A percentile compares a stretch with the other conserved stretches of the same genome.
phyloP scores from a whole-genome alignment of 2,113 vertebrate genomes.

The Cacatua alba region DNA sequence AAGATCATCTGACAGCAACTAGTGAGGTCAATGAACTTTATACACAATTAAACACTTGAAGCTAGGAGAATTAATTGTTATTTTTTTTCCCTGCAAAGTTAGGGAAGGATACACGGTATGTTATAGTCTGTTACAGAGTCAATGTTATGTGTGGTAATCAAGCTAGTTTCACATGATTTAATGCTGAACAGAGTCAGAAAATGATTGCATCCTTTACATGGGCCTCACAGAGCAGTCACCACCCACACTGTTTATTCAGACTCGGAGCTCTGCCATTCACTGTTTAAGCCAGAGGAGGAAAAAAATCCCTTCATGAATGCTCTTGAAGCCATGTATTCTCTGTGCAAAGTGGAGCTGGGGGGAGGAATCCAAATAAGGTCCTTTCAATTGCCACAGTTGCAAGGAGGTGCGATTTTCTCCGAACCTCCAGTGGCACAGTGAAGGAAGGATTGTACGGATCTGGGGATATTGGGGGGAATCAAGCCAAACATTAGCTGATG shows the following conservation, averaged over 20 bases:
- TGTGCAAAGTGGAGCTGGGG: slow-evolving; percentile 60
- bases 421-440: background rate
- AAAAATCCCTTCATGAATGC: slow-evolving; percentile 68
- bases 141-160: slow-evolving; percentile 64
- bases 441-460: background rate
- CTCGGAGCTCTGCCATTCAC: slow-evolving; percentile 84
- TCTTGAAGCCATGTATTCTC: slow-evolving; percentile 77
- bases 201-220: slow-evolving; percentile 81
- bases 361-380: slow-evolving; percentile 65
- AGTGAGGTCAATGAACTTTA: slow-evolving; percentile 91
- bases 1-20: slow-evolving; percentile 93
- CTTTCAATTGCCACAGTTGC: slow-evolving; percentile 44
- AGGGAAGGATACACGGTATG: slow-evolving; percentile 44
- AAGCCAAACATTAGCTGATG: background rate
- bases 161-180: slow-evolving; percentile 80
- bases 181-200: slow-evolving; percentile 77
- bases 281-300: slow-evolving; percentile 79
- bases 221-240: slow-evolving; percentile 85
- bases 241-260: slow-evolving; percentile 89
- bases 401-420: slow-evolving; percentile 63
- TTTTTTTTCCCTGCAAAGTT: slow-evolving; percentile 45
- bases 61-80: slow-evolving; percentile 68
- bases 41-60: slow-evolving; percentile 80
- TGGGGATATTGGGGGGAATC: background rate
- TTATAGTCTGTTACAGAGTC: slow-evolving; percentile 51